Conservation (phyloP, 2,113 vertebrate genomes). For the Petromus typicus region DNA sequence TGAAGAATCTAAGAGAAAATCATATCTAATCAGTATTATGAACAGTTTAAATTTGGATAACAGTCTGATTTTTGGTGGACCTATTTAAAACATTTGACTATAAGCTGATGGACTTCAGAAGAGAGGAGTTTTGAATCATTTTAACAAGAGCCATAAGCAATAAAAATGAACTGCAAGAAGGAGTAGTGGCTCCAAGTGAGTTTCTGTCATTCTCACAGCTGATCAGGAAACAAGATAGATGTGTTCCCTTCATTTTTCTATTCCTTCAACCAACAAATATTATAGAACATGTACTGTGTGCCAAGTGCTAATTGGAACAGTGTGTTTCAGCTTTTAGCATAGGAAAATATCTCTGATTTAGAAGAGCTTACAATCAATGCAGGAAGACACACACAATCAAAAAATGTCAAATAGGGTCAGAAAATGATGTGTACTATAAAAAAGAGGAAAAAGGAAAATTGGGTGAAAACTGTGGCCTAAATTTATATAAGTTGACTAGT, state of each 20-base stretch:
- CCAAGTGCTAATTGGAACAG: neutral
- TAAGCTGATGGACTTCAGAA: neutral
- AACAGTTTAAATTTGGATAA: neutral
- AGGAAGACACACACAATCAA: neutral
- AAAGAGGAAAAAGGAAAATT: neutral
- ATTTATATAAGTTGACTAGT: neutral
- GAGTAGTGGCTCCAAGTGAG: neutral
- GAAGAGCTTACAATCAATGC: neutral
- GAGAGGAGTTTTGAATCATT: neutral
- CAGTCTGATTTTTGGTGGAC: neutral
- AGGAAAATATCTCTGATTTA: neutral
- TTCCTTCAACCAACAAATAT: constrained; percentile 24
- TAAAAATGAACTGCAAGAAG: constrained; percentile 11
- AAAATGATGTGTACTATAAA: neutral
- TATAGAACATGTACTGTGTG: neutral
- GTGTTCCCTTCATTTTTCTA: neutral
- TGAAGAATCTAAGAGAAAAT: neutral
- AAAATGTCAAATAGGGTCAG: neutral
- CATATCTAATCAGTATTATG: neutral
- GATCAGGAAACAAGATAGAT: constrained; percentile 27
- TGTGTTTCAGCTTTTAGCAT: neutral
- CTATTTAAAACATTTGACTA: neutral
- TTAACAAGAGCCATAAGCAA: neutral
- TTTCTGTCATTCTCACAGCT: constrained; percentile 36
- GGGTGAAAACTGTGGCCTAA: neutral